Conservation (phyloP, 2,113 vertebrate genomes). For the Butorides virescens region DNA sequence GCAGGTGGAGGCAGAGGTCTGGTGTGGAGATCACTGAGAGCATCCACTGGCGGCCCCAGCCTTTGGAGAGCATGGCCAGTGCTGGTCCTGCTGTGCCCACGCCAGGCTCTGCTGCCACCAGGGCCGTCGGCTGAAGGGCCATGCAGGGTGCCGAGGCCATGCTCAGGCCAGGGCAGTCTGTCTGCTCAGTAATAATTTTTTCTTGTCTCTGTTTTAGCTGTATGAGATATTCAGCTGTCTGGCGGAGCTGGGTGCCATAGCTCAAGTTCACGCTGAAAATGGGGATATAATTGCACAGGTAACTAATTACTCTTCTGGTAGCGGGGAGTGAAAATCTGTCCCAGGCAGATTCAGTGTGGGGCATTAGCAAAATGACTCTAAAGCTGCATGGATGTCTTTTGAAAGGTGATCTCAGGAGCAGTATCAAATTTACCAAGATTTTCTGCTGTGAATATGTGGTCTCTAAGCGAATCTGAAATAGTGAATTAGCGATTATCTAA, state of each 20-base stretch:
- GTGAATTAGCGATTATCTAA: background rate
- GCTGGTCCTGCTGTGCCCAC: background rate
- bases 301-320: background rate
- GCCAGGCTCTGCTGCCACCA: background rate
- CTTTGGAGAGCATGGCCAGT: background rate
- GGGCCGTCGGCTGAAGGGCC: background rate
- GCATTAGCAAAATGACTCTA: background rate
- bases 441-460: background rate
- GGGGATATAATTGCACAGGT: constrained; percentile 98
- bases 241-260: constrained; percentile 89
- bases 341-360: background rate
- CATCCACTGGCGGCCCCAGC: fast-evolving
- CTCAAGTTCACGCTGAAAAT: constrained; percentile 96
- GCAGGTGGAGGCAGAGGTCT: background rate
- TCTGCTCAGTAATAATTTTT: background rate
- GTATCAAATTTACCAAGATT: background rate
- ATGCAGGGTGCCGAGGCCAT: fast-evolving
- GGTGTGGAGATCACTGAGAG: background rate
- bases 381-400: background rate
- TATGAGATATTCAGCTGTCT: constrained; percentile 94
- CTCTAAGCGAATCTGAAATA: background rate
- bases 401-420: background rate
- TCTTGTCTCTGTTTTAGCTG: constrained; percentile 76
- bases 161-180: no score
- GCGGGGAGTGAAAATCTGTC: background rate